These are phyloP conservation scores for Amphiura filiformis DNA, from an alignment of 35 echinoderm and acorn worm genomes.

Conservation along the genomic window DNA sequence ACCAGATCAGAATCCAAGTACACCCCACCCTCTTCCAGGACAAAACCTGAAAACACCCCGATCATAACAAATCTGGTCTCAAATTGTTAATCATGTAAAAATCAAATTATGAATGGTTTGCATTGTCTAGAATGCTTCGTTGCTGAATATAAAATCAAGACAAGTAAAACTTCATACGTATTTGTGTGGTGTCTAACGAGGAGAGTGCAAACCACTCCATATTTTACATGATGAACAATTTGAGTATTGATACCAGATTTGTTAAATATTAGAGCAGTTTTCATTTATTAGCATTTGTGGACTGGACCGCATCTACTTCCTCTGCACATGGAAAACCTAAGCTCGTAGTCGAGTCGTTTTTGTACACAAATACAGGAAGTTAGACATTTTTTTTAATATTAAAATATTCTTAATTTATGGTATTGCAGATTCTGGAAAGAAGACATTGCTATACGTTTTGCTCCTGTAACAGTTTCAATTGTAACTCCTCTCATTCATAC, in stretches of 20 bases:
- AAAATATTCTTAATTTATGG: background rate
- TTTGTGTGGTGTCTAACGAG: no score
- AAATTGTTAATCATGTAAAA: background rate
- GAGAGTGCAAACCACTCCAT: no score
- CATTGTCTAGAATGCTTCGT: no score
- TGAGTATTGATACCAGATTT: no score
- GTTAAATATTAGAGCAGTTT: no score
- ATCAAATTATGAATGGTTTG: no score
- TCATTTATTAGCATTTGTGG: no score
- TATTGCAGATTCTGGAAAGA: background rate
- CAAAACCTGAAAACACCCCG: background rate
- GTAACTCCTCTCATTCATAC: background rate
- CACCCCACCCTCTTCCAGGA: background rate
- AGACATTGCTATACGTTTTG: background rate
- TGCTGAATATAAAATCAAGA: no score
- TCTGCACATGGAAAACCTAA: no score
- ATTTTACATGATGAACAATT: no score
- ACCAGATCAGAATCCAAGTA: background rate
- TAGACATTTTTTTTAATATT: background rate
- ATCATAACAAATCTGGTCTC: background rate
- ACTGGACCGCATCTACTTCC: no score
- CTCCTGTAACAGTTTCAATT: background rate
- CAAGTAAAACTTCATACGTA: no score
- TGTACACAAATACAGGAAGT: background rate
- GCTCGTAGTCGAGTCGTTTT: background rate